Conservation (phyloP, 2,113 vertebrate species). For the Alectura lathami region DNA sequence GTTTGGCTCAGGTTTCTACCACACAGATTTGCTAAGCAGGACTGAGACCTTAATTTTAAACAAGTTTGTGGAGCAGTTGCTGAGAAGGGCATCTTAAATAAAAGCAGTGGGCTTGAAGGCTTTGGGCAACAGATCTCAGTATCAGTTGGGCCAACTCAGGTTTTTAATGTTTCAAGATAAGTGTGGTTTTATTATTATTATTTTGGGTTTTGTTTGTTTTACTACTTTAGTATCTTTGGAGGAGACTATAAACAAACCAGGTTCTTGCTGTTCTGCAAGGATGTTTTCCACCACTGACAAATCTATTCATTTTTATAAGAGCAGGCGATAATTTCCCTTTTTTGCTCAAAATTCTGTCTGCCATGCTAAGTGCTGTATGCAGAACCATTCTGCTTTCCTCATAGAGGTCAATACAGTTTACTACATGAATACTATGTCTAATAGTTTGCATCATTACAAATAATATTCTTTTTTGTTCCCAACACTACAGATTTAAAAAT, state of each 20-base stretch:
- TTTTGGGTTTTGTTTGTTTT: not conserved
- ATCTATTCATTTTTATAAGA: not conserved
- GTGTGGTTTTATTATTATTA: not conserved
- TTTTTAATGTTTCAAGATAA: not conserved
- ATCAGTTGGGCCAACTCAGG: not conserved
- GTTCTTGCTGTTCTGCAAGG: not conserved
- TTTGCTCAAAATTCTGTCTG: not conserved
- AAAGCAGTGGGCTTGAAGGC: not conserved
- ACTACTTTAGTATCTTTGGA: not conserved
- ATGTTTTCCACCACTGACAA: not conserved
- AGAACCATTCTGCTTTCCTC: not conserved
- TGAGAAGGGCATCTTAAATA: not conserved
- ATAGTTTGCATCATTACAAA: not conserved
- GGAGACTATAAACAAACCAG: not conserved
- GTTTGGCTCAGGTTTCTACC: conserved; percentile 63
- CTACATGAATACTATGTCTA: not conserved
- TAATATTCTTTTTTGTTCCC: not conserved
- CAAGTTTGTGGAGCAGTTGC: not conserved
- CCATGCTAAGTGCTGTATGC: not conserved
- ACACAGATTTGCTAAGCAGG: not conserved
- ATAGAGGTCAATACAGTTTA: not conserved
- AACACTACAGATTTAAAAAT: not conserved
- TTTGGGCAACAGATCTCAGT: not conserved
- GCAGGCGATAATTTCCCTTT: not conserved
- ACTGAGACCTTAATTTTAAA: conserved; percentile 38